Conservation (phyloP, 2,113 vertebrate genomes). For the Pluvianellus socialis region DNA sequence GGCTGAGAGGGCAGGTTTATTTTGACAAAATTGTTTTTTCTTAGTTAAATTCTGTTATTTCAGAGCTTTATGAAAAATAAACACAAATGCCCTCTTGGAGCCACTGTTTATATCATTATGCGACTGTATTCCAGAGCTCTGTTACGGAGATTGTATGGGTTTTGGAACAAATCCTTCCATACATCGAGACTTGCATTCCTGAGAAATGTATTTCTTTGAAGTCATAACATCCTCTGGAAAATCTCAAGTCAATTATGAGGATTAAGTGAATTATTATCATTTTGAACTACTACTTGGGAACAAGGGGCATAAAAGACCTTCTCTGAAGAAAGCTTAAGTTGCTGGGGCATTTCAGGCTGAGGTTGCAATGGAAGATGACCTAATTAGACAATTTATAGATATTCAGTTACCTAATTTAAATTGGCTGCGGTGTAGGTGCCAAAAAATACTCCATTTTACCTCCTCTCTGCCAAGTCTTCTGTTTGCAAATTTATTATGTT, state of each 20-base stretch:
- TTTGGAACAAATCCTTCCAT: background rate
- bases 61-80: background rate
- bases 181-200: background rate
- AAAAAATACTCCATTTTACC: background rate
- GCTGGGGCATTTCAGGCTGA: background rate
- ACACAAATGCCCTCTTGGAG: background rate
- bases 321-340: background rate
- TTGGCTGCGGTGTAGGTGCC: background rate
- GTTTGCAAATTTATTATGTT: background rate
- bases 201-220: background rate
- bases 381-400: constrained; percentile 28
- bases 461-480: background rate
- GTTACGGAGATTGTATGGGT: background rate
- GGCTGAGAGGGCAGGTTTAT: background rate
- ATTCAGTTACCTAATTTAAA: constrained; percentile 9
- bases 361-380: background rate
- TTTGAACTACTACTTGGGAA: background rate
- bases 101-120: background rate
- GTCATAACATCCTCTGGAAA: background rate
- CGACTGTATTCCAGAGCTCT: background rate
- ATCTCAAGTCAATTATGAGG: background rate
- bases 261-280: background rate
- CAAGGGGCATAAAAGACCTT: background rate
- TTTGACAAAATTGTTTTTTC: background rate
- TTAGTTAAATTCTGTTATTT: background rate